Evolutionary conservation across 2,888 invertebrate genomes (phyloP).

Genomic region (Drosophila recens): DNA sequence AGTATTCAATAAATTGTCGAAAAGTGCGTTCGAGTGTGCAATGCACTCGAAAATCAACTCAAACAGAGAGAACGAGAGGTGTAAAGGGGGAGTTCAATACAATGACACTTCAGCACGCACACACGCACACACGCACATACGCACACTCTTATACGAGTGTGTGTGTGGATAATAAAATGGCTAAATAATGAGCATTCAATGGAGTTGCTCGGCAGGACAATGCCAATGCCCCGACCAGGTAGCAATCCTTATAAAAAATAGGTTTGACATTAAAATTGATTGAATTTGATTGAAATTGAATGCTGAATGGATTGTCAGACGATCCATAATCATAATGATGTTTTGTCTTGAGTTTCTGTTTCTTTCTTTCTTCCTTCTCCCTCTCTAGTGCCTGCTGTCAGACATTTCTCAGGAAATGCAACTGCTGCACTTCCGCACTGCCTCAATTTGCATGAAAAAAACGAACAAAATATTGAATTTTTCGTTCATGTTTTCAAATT

Average conservation of each 20-base stretch:
- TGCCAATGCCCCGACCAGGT: constrained; percentile 51
- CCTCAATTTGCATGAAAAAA: constrained; percentile 64
- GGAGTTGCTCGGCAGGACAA: constrained; percentile 44
- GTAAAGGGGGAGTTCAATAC: constrained; percentile 19
- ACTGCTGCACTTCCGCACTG: constrained; percentile 47
- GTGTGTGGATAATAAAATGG: constrained; percentile 54
- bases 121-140: constrained; percentile 26
- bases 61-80: constrained; percentile 1
- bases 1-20: constrained; percentile 60
- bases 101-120: constrained; percentile 70
- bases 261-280: constrained; percentile 56
- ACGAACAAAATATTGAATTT: constrained; percentile 36
- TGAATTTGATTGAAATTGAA: constrained; percentile 42
- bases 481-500: constrained; percentile 8
- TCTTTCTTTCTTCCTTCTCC: not conserved
- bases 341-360: constrained; percentile 4
- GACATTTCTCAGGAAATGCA: constrained; percentile 53
- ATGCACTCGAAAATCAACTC: constrained; percentile 35
- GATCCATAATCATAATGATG: constrained; percentile 27
- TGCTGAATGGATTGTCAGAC: constrained; percentile 24
- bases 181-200: constrained; percentile 82
- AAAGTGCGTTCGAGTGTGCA: constrained; percentile 70
- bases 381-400: not conserved
- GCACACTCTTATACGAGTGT: constrained; percentile 11
- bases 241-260: constrained; percentile 34